Percentiles rank a stretch among this genome's conserved stretches.
phyloP scores from a whole-genome alignment of 1,140 invertebrate genomes.

The Copidosoma floridanum region DNA sequence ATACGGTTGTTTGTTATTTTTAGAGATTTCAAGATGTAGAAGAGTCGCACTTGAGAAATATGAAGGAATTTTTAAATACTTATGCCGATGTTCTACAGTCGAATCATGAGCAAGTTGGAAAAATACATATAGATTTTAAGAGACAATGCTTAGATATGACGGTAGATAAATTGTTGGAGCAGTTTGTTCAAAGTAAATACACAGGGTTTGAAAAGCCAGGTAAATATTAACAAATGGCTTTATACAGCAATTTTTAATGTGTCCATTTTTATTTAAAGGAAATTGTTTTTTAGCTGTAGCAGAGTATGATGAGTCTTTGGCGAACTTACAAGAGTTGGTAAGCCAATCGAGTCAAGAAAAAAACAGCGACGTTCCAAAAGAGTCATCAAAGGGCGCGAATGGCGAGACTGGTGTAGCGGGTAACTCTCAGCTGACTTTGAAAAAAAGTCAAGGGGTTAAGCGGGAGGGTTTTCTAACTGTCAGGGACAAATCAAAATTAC shows the following conservation, averaged over 20 bases:
- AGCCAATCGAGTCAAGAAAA: slow-evolving; percentile 41
- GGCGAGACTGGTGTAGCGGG: slow-evolving; percentile 55
- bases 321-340: slow-evolving; percentile 49
- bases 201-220: slow-evolving; percentile 90
- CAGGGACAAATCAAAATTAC: slow-evolving; percentile 44
- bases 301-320: slow-evolving; percentile 61
- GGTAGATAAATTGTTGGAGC: slow-evolving; percentile 85
- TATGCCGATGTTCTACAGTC: slow-evolving; percentile 85
- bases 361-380: slow-evolving; percentile 42
- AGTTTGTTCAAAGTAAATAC: slow-evolving; percentile 86
- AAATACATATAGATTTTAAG: slow-evolving; percentile 88
- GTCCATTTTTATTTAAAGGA: too few relatives aligned
- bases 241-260: too few relatives aligned
- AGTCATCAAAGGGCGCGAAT: slow-evolving; percentile 50
- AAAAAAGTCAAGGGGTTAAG: slow-evolving; percentile 49
- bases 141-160: slow-evolving; percentile 87
- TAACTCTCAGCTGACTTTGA: slow-evolving; percentile 53
- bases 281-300: slow-evolving; percentile 45
- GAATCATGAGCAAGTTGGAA: slow-evolving; percentile 84
- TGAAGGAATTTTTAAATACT: slow-evolving; percentile 91
- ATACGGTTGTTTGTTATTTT: slow-evolving; percentile 35
- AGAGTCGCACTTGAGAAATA: slow-evolving; percentile 86
- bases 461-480: slow-evolving; percentile 45
- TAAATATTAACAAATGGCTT: too few relatives aligned
- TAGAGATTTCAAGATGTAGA: slow-evolving; percentile 93